phyloP scores from a whole-genome alignment of 2,888 invertebrate genomes.

The Marasmarcha lunaedactyla region DNA sequence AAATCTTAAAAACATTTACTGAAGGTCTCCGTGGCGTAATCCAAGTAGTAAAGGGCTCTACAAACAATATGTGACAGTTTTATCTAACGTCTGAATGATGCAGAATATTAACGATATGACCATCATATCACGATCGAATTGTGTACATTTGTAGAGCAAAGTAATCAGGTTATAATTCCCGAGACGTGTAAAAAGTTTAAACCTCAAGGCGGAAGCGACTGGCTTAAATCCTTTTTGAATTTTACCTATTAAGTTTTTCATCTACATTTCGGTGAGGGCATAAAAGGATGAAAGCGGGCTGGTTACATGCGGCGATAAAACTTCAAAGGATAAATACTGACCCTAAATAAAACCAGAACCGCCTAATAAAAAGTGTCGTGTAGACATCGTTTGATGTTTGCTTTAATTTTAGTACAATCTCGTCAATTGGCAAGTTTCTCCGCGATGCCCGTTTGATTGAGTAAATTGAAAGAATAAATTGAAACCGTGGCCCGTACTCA shows the following conservation, averaged over 20 bases:
- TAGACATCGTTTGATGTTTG: conserved; percentile 35
- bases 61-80: too few species aligned
- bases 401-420: conserved; percentile 26
- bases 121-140: too few species aligned
- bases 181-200: background rate
- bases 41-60: too few species aligned
- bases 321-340: conserved; percentile 41
- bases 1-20: too few species aligned
- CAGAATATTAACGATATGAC: too few species aligned
- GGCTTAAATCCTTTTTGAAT: background rate
- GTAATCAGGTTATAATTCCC: too few species aligned
- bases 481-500: background rate
- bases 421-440: conserved; percentile 33
- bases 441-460: background rate
- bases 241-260: background rate
- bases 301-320: conserved; percentile 31
- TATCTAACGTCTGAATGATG: too few species aligned
- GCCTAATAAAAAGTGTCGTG: conserved; percentile 29
- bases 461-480: conserved; percentile 4
- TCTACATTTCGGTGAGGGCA: conserved; percentile 4
- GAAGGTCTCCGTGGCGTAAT: too few species aligned
- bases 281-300: conserved; percentile 18
- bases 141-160: too few species aligned
- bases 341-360: conserved; percentile 49
- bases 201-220: background rate